Evolutionary conservation across 2,797 vertebrate genomes (phyloP), one percentile per base, ranked within the genome.

Genomic region (Picus viridis): DNA sequence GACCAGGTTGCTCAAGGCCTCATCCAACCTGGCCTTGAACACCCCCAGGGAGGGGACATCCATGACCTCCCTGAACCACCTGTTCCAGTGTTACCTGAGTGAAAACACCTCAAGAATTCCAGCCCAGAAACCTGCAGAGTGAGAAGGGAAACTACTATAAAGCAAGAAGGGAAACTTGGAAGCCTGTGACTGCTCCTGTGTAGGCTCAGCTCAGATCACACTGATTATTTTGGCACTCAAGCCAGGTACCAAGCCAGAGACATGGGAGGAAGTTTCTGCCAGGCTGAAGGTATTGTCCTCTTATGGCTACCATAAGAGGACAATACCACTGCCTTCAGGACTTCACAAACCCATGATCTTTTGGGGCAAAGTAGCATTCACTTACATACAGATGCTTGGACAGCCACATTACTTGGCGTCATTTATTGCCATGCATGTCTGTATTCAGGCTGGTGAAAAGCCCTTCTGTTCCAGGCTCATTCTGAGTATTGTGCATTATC

Each of bases 341-440:
- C 23, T 53, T 59, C 34, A 62, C 34, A 73, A 64, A 62, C 7
- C 43, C 14, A 2, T 5, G 10, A 6, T 69, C 49, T 43, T 63
- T n/a, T 58, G 30, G 68, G 27, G 17, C 30, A 75, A 34, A 23
- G 30, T 29, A 61, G 57, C 26, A 76, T 81, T 90, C 54, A 74
- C 18, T 41, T 61, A 22, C 29, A 56, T 26, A 77, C 2, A 83
- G 59, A 64, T 43, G 58, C 34, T 43, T 71, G 49, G 61, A 86
- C 68, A 59, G 16, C 30, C 41, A 45, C 7, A 6, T 39, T 75
- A 85, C 59, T 90, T 90, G 39, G 63, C 89, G 22, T 79, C 19
- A 39, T 96, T 93, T 93, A 94, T 95, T 96, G 70, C 43, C 51
- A 53, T 70, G 19, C 49, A 19, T 71, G 12, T 30, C 58, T 73